phyloP scores from a whole-genome alignment of 2,888 invertebrate species.

The Melolontha melolontha region DNA sequence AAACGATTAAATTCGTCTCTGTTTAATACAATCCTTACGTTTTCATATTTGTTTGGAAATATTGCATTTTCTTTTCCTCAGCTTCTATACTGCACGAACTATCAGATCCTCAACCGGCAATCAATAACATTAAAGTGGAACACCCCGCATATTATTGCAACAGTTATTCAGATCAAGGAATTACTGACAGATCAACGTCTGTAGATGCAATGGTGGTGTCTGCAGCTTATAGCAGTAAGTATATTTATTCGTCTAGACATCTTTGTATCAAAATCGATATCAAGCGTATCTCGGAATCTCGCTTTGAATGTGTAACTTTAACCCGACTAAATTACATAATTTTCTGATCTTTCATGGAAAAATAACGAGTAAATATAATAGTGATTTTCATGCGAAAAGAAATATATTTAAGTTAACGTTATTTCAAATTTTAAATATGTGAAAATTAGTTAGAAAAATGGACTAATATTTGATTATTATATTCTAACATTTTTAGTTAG shows the following conservation, averaged over 20 bases:
- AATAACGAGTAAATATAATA: too few species aligned
- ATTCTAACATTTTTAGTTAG: too few species aligned
- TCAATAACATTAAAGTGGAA: slow-evolving; percentile 85
- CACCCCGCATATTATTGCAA: slow-evolving; percentile 85
- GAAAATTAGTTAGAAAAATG: too few species aligned
- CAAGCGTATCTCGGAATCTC: slow-evolving; percentile 1
- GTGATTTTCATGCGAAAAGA: background rate
- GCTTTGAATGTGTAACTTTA: background rate
- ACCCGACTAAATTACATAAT: background rate
- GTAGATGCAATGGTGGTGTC: slow-evolving; percentile 77
- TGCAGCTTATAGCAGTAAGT: slow-evolving; percentile 74
- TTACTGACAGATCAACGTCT: slow-evolving; percentile 65
- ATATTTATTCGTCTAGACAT: slow-evolving; percentile 38
- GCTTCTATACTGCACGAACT: slow-evolving; percentile 95
- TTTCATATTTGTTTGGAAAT: background rate
- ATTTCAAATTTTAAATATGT: too few species aligned
- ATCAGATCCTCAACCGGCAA: slow-evolving; percentile 75
- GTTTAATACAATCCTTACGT: background rate
- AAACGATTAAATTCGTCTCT: too few species aligned
- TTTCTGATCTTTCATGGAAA: too few species aligned
- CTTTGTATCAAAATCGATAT: slow-evolving; percentile 34
- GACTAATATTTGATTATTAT: too few species aligned
- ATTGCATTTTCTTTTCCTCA: slow-evolving; percentile 61
- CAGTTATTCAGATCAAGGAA: slow-evolving; percentile 80
- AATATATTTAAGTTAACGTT: background rate